Conservation (phyloP, 2,888 invertebrate genomes). For the Aporophyla nigra region DNA sequence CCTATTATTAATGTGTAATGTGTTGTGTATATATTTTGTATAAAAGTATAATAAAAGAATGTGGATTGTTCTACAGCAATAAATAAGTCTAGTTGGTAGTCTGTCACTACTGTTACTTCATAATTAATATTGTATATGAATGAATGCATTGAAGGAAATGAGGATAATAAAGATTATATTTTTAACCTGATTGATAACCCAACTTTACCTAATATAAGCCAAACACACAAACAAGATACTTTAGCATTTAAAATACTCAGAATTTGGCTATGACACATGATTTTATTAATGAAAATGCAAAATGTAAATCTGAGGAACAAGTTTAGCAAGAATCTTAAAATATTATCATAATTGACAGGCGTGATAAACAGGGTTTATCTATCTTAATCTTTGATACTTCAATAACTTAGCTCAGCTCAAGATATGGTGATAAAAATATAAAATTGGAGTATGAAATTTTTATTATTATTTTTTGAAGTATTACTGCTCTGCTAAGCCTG, state of each 20-base stretch:
- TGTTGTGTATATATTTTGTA: background rate
- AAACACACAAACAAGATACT: background rate
- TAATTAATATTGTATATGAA: slow-evolving; percentile 8
- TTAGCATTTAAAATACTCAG: background rate
- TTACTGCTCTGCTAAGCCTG: background rate
- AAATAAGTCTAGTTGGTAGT: background rate
- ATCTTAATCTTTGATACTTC: slow-evolving; percentile 33
- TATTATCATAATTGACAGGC: slow-evolving; percentile 22
- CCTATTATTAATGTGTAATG: no score
- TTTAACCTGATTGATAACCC: slow-evolving; percentile 32
- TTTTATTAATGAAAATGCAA: background rate
- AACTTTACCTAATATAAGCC: background rate
- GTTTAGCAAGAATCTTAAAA: background rate
- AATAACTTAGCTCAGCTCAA: background rate
- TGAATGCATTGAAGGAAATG: slow-evolving; percentile 14
- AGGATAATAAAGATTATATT: slow-evolving; percentile 11
- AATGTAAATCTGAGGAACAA: background rate
- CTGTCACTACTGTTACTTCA: background rate
- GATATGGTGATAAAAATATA: slow-evolving; percentile 5
- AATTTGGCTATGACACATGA: slow-evolving; percentile 21
- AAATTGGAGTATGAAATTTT: background rate
- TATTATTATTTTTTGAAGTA: background rate
- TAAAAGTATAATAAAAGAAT: background rate
- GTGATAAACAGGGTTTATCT: slow-evolving; percentile 44
- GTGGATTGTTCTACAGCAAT: slow-evolving; percentile 15